Percentiles rank a stretch among this genome's conserved stretches.
These are phyloP conservation scores for Malthinus flaveolus DNA, from an alignment of 2,888 invertebrate genomes.

Conservation along the genomic window DNA sequence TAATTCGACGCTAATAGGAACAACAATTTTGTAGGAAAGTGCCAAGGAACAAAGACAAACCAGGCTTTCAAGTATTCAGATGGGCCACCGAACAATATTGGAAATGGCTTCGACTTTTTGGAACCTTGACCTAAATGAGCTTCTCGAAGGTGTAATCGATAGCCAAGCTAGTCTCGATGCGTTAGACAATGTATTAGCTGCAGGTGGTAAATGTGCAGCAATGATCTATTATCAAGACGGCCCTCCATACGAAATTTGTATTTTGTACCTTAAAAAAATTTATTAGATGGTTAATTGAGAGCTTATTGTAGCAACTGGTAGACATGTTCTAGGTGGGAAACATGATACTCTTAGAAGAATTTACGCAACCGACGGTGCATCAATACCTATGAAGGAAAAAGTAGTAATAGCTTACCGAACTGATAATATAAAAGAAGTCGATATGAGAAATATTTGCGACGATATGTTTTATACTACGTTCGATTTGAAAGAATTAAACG, in stretches of 20 bases:
- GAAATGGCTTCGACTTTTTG: slow-evolving; percentile 66
- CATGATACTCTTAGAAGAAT: slow-evolving; percentile 58
- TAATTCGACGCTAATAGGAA: neutral
- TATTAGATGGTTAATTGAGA: neutral
- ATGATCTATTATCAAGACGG: slow-evolving; percentile 70
- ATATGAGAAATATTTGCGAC: slow-evolving; percentile 68
- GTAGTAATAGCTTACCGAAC: slow-evolving; percentile 73
- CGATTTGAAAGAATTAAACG: slow-evolving; percentile 41
- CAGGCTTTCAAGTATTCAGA: slow-evolving; percentile 55
- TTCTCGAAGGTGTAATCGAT: slow-evolving; percentile 74
- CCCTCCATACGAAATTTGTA: slow-evolving; percentile 68
- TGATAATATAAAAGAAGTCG: slow-evolving; percentile 62
- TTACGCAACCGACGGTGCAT: slow-evolving; percentile 65
- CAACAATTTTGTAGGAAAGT: slow-evolving; percentile 55
- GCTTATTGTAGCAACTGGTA: slow-evolving; percentile 62
- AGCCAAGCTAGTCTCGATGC: slow-evolving; percentile 64
- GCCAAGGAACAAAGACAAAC: slow-evolving; percentile 63
- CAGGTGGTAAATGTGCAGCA: slow-evolving; percentile 62
- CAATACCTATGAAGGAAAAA: slow-evolving; percentile 61
- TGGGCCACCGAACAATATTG: slow-evolving; percentile 67
- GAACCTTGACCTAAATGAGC: slow-evolving; percentile 58
- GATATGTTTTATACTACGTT: slow-evolving; percentile 46
- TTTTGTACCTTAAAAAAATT: slow-evolving; percentile 24
- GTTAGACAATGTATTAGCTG: slow-evolving; percentile 64
- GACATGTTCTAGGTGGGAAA: slow-evolving; percentile 54